These are phyloP conservation scores for Teleogryllus oceanicus DNA, from an alignment of 2,888 invertebrate species.

Conservation along the genomic window DNA sequence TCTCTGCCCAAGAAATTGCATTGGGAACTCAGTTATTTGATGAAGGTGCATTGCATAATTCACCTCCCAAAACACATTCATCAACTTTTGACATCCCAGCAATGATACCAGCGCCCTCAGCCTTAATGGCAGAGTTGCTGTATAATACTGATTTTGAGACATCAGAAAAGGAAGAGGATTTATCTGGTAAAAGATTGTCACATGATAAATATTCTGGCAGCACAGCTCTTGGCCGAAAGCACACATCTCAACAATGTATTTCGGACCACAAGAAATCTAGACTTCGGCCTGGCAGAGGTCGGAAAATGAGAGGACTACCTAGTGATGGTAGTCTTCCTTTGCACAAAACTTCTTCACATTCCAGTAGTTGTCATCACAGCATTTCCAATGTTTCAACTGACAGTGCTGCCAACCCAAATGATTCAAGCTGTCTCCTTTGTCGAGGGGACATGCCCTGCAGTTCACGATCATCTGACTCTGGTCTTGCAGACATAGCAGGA, in stretches of 20 bases:
- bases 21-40: not conserved
- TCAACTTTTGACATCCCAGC: conserved; percentile 57
- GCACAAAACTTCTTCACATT: not conserved
- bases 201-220: not conserved
- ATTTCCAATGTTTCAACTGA: not conserved
- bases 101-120: conserved; percentile 52
- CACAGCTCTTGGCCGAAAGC: not conserved
- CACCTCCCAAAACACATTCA: conserved; percentile 51
- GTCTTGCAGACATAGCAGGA: conserved; percentile 67
- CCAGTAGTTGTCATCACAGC: not conserved
- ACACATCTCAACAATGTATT: not conserved
- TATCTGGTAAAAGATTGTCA: not conserved
- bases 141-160: conserved; percentile 50
- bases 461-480: conserved; percentile 65
- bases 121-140: conserved; percentile 54
- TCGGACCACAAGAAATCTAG: not conserved
- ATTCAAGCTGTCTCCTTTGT: conserved; percentile 18
- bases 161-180: conserved; percentile 40
- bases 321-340: not conserved
- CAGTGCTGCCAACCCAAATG: not conserved
- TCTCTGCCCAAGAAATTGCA: not conserved
- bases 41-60: not conserved
- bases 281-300: not conserved
- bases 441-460: conserved; percentile 33
- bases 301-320: not conserved